A percentile compares a stretch with the other conserved stretches of the same genome.
Conservation (phyloP, 2,888 invertebrate species). For the Napeogenes inachia region DNA sequence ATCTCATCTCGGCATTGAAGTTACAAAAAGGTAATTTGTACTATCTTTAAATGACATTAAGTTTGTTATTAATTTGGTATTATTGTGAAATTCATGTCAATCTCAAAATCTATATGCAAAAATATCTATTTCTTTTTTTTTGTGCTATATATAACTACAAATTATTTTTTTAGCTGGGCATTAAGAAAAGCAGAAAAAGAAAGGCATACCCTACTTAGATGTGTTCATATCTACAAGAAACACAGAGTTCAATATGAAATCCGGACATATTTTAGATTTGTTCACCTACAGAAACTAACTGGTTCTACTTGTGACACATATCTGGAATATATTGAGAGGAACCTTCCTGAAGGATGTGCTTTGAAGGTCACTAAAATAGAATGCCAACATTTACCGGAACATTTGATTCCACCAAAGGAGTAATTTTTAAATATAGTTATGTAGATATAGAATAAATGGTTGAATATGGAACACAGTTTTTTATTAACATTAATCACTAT, state of each 20-base stretch:
- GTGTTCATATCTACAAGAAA: constrained; percentile 94
- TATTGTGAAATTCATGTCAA: too few species aligned
- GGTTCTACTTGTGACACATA: constrained; percentile 97
- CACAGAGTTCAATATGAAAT: constrained; percentile 97
- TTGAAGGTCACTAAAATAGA: constrained; percentile 91
- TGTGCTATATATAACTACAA: not conserved
- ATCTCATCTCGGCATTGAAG: constrained; percentile 85
- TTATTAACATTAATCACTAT: not conserved
- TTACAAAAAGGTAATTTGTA: constrained; percentile 79
- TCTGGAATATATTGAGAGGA: constrained; percentile 96
- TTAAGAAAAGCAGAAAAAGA: constrained; percentile 84
- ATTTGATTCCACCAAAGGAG: constrained; percentile 66
- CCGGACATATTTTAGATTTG: constrained; percentile 91
- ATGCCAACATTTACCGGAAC: constrained; percentile 75
- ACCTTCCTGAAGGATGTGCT: constrained; percentile 97
- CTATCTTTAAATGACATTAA: too few species aligned
- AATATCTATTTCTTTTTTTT: not conserved
- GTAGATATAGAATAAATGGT: constrained; percentile 29
- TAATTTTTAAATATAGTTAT: constrained; percentile 25
- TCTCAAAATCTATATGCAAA: not conserved
- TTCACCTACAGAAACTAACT: constrained; percentile 90
- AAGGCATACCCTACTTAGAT: constrained; percentile 88
- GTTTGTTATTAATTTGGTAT: too few species aligned
- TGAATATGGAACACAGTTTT: constrained; percentile 14
- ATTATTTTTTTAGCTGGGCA: constrained; percentile 80